phyloP scores from a whole-genome alignment of 2,888 invertebrate genomes.

The Malachius bipustulatus region DNA sequence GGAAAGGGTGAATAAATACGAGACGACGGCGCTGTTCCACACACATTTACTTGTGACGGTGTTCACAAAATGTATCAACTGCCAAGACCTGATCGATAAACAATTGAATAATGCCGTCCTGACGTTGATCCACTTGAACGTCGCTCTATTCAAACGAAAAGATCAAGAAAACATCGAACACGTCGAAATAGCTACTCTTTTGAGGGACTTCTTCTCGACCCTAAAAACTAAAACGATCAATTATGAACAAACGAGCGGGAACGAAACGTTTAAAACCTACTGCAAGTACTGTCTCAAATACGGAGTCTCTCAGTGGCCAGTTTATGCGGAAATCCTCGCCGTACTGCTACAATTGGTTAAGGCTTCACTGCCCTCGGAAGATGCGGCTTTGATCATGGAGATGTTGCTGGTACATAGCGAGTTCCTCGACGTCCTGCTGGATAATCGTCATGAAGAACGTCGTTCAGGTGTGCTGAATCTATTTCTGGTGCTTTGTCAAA shows the following conservation, averaged over 20 bases:
- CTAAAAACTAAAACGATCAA: neutral
- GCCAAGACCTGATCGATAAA: conserved; percentile 34
- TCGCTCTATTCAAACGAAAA: conserved; percentile 37
- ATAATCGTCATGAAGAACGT: conserved; percentile 37
- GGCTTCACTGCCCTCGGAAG: conserved; percentile 36
- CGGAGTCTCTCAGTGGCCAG: conserved; percentile 37
- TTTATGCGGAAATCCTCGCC: conserved; percentile 39
- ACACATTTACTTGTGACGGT: conserved; percentile 43
- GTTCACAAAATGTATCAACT: conserved; percentile 39
- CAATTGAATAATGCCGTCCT: conserved; percentile 43
- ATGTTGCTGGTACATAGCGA: conserved; percentile 69
- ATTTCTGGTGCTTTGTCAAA: conserved; percentile 48
- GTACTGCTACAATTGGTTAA: conserved; percentile 45
- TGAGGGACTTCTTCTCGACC: conserved; percentile 1
- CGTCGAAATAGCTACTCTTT: conserved; percentile 6
- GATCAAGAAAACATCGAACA: conserved; percentile 7
- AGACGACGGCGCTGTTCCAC: conserved; percentile 47
- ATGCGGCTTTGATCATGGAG: conserved; percentile 48
- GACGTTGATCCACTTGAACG: conserved; percentile 43
- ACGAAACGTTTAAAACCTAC: conserved; percentile 46
- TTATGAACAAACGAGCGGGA: conserved; percentile 27
- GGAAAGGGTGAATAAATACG: conserved; percentile 51
- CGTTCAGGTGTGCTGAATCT: conserved; percentile 54
- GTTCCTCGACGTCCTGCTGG: conserved; percentile 57
- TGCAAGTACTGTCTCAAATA: conserved; percentile 54